Percentiles rank a stretch among this genome's conserved stretches.
Conservation (phyloP, 2,113 vertebrate species). For the cattle (Bos taurus) region DNA sequence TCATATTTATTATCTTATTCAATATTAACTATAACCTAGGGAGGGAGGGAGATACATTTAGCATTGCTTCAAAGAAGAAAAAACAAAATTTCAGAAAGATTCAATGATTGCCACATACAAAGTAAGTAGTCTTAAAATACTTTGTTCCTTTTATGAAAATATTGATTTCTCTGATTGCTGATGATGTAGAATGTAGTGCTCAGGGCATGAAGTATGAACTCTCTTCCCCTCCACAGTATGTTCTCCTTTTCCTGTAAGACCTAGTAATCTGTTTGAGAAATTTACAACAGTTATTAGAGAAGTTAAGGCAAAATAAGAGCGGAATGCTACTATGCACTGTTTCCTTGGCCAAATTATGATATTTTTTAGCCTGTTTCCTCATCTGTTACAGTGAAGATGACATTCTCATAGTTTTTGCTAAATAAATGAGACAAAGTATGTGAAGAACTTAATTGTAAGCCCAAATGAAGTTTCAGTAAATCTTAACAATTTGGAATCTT, state of each 20-base stretch:
- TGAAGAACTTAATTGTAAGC: not conserved
- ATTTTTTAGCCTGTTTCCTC: not conserved
- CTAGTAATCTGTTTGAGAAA: not conserved
- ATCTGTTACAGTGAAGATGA: not conserved
- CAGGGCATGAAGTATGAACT: fast-evolving
- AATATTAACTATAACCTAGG: not conserved
- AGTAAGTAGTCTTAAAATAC: not conserved
- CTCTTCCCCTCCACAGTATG: not conserved
- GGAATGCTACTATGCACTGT: not conserved
- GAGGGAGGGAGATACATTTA: not conserved
- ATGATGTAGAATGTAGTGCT: not conserved
- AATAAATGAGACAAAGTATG: not conserved
- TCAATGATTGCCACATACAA: not conserved
- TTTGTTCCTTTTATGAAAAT: not conserved
- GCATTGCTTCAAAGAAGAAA: not conserved
- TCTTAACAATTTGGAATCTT: not conserved
- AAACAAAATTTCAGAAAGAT: not conserved
- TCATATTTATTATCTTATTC: not conserved
- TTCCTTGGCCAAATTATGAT: not conserved
- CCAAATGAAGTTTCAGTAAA: not conserved
- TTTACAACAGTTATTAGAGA: not conserved
- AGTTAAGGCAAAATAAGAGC: not conserved
- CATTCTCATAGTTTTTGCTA: not conserved
- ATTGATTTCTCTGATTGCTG: not conserved
- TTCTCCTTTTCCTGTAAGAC: not conserved